Evolutionary conservation across 2,888 invertebrate species (phyloP), one percentile per base, ranked within the genome.

Genomic region (Drosophila leonis): DNA sequence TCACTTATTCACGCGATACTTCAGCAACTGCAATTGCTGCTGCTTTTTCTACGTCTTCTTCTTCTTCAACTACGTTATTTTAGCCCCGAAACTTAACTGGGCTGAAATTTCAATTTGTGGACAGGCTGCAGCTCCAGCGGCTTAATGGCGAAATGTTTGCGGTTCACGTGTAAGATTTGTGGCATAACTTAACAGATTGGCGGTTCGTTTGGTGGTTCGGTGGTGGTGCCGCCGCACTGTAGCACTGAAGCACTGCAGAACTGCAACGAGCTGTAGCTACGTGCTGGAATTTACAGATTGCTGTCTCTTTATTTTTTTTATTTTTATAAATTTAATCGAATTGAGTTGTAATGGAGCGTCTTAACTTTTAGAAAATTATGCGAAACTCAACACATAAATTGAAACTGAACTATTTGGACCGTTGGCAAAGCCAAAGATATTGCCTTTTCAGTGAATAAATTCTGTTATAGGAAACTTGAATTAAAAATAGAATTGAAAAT

Each of bases 141-240:
- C 59, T 20, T 56, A 61, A 76, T 75, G 63, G 60, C 54, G 39
- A 72, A 75, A 67, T 64, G 20, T 60, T 72, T 82, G 75, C 82
- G 75, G 78, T 77, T 67, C 85, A 84, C 82, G 72, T 82, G 85
- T 67, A 82, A 82, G 75, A 85, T 82, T 78, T 84, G 78, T 65
- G 80, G 82, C 71, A 65, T 60, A 64, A 74, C 68, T 72, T 46
- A 68, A 46, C 54, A 42, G 65, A 69, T 76, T 76, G 60, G 62
- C 66, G 56, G 49, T 57, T 42, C 29, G 24, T n/a, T 52, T 24
- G 24, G 20, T 52, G 37, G 52, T n/a, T 24, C 48, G 37, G n/a
- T 29, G 39, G 33, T 27, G 39, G 15, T 44, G 56, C 55, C 51
- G 46, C 2, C 10, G 46, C 27, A 27, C 33, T 20, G 42, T 20